Evolutionary conservation across 2,888 invertebrate genomes (phyloP).

Genomic region (Ephialtes manifestator): DNA sequence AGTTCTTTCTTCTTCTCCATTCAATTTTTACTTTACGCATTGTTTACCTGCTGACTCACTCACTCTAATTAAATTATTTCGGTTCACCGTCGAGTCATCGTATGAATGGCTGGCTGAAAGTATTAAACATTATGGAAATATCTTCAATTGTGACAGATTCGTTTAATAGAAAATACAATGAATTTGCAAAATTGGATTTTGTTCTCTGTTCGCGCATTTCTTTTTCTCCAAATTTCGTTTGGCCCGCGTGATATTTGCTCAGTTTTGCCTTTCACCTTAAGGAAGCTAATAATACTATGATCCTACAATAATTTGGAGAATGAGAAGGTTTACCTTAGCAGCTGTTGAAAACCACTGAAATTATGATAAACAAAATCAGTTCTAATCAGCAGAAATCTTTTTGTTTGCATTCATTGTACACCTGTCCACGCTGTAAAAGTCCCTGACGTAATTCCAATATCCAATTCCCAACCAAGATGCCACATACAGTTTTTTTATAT

Average conservation of each 20-base stretch:
- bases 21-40: conserved; percentile 1
- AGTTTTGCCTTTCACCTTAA: background rate
- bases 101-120: background rate
- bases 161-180: too few relatives aligned
- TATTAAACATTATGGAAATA: background rate
- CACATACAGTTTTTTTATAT: background rate
- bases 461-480: background rate
- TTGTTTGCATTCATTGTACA: background rate
- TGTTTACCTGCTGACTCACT: background rate
- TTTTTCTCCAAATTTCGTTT: too few relatives aligned
- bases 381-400: background rate
- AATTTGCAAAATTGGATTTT: too few relatives aligned
- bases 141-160: background rate
- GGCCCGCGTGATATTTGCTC: too few relatives aligned
- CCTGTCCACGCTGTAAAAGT: background rate
- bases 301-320: background rate
- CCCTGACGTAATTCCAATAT: background rate
- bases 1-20: conserved; percentile 18
- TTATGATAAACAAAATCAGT: background rate
- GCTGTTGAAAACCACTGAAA: background rate
- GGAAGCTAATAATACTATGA: background rate
- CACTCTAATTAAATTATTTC: background rate
- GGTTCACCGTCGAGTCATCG: background rate
- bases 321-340: background rate
- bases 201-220: too few relatives aligned